Percentiles rank a stretch among this genome's conserved stretches.
Conservation (phyloP, 2,113 vertebrate genomes). For the Beaufortia kweichowensis region DNA sequence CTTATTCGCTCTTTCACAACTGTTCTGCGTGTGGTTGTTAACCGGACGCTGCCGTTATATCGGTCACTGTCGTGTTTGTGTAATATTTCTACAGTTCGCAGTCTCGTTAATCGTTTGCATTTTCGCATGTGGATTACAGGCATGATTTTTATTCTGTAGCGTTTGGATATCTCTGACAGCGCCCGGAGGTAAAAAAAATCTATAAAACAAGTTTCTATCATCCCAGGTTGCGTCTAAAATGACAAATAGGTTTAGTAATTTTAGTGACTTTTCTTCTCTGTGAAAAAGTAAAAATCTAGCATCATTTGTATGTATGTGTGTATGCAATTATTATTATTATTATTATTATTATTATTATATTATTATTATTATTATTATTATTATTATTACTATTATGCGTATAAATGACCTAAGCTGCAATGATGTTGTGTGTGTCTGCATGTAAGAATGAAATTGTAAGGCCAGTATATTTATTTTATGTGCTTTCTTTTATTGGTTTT, state of each 20-base stretch:
- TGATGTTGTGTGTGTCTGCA: too few relatives aligned
- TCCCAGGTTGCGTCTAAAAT: neutral
- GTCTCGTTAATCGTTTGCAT: neutral
- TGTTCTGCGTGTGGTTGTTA: too few relatives aligned
- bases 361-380: conserved; percentile 7
- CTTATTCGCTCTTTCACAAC: conserved; percentile 62
- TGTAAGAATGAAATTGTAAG: too few relatives aligned
- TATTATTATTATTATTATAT: neutral
- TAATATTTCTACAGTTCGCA: neutral
- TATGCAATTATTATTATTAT: neutral
- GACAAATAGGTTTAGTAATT: neutral
- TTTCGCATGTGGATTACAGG: conserved; percentile 26
- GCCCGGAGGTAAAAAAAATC: conserved; percentile 48
- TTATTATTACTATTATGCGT: too few relatives aligned
- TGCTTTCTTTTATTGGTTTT: too few relatives aligned
- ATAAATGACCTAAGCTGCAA: too few relatives aligned
- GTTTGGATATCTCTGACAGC: conserved; percentile 38
- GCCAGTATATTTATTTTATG: too few relatives aligned
- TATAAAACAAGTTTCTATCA: conserved; percentile 20
- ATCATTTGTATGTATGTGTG: neutral
- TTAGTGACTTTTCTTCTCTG: neutral
- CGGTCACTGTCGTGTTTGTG: neutral
- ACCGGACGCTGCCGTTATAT: neutral
- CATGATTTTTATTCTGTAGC: conserved; percentile 49
- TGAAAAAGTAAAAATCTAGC: neutral